A percentile compares a stretch with the other conserved stretches of the same genome.
phyloP scores from a whole-genome alignment of 2,888 invertebrate genomes.

The Dastarcus helophoroides region DNA sequence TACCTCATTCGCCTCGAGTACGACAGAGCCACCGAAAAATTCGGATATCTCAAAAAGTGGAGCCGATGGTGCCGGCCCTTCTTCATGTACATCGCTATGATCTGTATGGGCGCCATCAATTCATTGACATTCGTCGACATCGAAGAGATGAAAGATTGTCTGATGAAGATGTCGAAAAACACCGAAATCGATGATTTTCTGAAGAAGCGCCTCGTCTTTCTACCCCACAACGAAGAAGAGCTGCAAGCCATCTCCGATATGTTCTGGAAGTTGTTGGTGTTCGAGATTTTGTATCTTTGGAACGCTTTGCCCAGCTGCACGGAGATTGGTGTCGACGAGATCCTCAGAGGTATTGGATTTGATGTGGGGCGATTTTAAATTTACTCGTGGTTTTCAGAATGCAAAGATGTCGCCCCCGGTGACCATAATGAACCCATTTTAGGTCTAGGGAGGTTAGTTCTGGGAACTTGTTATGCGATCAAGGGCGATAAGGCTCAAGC shows the following conservation, averaged over 20 bases:
- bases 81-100: slow-evolving; percentile 50
- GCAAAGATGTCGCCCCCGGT: slow-evolving; percentile 11
- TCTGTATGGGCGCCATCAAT: slow-evolving; percentile 28
- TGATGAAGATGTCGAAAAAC: slow-evolving; percentile 25
- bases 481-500: slow-evolving; percentile 34
- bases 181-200: slow-evolving; percentile 32
- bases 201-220: slow-evolving; percentile 23
- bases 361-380: not conserved
- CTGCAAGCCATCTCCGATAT: slow-evolving; percentile 19
- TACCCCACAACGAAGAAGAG: slow-evolving; percentile 23
- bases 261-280: slow-evolving; percentile 47
- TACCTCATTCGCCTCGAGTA: slow-evolving; percentile 50
- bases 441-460: slow-evolving; percentile 42
- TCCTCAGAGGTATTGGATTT: slow-evolving; percentile 6
- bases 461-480: slow-evolving; percentile 41
- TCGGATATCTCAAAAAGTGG: slow-evolving; percentile 43
- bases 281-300: slow-evolving; percentile 59
- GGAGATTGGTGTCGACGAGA: slow-evolving; percentile 25
- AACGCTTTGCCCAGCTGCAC: slow-evolving; percentile 50
- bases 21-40: slow-evolving; percentile 40
- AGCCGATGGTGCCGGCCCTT: slow-evolving; percentile 56
- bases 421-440: slow-evolving; percentile 41
- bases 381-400: slow-evolving; percentile 9
- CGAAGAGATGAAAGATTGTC: slow-evolving; percentile 23
- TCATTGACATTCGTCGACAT: slow-evolving; percentile 16